Conservation (phyloP, 2,888 invertebrate genomes). For the Hirtodrosophila duncani region DNA sequence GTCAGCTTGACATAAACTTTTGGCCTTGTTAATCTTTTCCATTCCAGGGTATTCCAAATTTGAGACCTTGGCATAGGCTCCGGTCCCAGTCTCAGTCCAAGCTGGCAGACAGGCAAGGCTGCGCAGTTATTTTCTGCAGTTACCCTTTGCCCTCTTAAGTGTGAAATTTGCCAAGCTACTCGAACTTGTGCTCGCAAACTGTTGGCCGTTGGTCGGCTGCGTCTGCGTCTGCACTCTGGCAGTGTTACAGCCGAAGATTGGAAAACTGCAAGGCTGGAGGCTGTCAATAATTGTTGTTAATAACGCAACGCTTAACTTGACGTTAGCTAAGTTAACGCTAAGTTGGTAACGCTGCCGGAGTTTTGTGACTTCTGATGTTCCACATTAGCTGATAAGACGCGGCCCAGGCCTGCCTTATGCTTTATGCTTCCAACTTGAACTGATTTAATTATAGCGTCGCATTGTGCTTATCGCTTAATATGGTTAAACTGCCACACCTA, state of each 20-base stretch:
- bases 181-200: no score
- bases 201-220: background rate
- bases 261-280: slow-evolving; percentile 9
- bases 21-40: no score
- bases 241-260: background rate
- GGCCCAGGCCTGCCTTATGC: no score
- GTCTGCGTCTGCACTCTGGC: background rate
- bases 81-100: no score
- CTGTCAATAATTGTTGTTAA: slow-evolving; percentile 64
- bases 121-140: slow-evolving; percentile 45
- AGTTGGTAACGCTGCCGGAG: slow-evolving; percentile 36
- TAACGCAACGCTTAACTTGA: slow-evolving; percentile 57
- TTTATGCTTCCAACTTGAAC: slow-evolving; percentile 40
- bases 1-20: no score
- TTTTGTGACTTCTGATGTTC: slow-evolving; percentile 10
- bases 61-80: no score
- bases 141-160: slow-evolving; percentile 71
- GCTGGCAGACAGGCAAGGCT: no score
- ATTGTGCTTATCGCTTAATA: no score
- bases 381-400: no score
- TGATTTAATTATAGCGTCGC: slow-evolving; percentile 56
- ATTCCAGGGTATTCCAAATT: no score
- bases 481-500: no score
- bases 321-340: no score
- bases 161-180: slow-evolving; percentile 60